Evolutionary conservation across 2,113 vertebrate genomes (phyloP).

Genomic region (Bungarus multicinctus): DNA sequence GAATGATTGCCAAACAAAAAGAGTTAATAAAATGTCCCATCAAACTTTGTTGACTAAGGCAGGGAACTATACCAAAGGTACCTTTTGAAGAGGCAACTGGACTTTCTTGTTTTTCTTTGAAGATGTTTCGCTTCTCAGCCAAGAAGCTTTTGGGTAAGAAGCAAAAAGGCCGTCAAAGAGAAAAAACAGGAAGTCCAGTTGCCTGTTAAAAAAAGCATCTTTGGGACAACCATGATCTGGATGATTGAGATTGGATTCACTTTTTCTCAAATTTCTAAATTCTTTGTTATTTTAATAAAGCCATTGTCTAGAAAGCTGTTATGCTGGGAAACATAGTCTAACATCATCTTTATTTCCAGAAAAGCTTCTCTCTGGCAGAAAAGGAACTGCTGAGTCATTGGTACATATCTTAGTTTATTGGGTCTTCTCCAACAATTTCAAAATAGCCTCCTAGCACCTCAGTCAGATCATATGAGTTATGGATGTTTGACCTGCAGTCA

Average conservation of each 20-base stretch:
- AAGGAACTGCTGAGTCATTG: background rate
- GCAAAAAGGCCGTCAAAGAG: no score
- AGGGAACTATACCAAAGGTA: background rate
- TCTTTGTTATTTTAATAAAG: background rate
- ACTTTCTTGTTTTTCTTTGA: no score
- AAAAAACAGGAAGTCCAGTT: no score
- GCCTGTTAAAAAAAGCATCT: no score
- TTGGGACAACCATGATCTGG: no score
- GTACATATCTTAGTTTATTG: background rate
- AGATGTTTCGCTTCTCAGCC: no score
- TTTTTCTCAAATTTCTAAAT: no score
- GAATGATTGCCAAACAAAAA: constrained; percentile 7
- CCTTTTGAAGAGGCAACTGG: no score
- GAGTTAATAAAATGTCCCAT: background rate
- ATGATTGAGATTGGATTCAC: no score
- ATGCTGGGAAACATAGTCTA: background rate
- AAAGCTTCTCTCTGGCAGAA: background rate
- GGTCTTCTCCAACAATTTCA: background rate
- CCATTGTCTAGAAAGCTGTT: background rate
- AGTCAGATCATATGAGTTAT: background rate
- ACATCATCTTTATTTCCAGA: background rate
- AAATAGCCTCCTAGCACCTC: background rate
- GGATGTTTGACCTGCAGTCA: background rate
- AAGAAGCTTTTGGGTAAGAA: no score
- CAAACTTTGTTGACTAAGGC: background rate